These are phyloP conservation scores for Acrossocheilus fasciatus DNA, from an alignment of 2,797 vertebrate genomes.

Conservation along the genomic window DNA sequence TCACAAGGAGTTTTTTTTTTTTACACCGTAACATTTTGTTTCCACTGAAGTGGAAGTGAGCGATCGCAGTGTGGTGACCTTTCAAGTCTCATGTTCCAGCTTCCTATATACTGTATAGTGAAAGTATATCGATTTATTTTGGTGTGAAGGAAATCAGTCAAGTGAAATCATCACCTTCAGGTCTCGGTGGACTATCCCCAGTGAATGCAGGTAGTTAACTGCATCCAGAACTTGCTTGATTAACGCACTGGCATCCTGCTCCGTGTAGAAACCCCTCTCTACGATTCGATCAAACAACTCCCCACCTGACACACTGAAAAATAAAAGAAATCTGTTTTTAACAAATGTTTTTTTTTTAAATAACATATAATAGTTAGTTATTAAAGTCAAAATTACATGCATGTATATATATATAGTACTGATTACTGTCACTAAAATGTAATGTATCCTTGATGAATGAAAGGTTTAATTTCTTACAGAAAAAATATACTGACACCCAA, in stretches of 20 bases:
- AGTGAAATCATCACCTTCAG: slow-evolving; percentile 84
- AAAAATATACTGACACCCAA: background rate
- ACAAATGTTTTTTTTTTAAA: background rate
- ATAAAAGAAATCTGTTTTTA: background rate
- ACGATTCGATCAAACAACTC: slow-evolving; percentile 97
- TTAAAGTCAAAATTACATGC: background rate
- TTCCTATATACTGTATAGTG: background rate
- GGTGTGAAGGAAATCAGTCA: slow-evolving; percentile 25
- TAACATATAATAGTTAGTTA: background rate
- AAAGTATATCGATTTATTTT: background rate
- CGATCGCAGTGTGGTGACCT: background rate
- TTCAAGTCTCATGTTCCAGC: background rate
- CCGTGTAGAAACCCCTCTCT: slow-evolving; percentile 96
- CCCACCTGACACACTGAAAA: slow-evolving; percentile 90
- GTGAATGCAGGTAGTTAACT: slow-evolving; percentile 93
- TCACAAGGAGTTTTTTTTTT: background rate
- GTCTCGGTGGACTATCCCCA: slow-evolving; percentile 96
- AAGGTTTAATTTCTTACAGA: background rate
- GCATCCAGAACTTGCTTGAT: slow-evolving; percentile 95
- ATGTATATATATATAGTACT: background rate
- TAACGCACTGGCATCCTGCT: slow-evolving; percentile 94
- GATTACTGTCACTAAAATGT: background rate
- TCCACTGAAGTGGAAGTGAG: background rate
- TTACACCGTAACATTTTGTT: background rate
- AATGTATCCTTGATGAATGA: background rate